Base-by-base conservation (phyloP, 2,113 vertebrate species). In the Chloebia gouldiae region DNA sequence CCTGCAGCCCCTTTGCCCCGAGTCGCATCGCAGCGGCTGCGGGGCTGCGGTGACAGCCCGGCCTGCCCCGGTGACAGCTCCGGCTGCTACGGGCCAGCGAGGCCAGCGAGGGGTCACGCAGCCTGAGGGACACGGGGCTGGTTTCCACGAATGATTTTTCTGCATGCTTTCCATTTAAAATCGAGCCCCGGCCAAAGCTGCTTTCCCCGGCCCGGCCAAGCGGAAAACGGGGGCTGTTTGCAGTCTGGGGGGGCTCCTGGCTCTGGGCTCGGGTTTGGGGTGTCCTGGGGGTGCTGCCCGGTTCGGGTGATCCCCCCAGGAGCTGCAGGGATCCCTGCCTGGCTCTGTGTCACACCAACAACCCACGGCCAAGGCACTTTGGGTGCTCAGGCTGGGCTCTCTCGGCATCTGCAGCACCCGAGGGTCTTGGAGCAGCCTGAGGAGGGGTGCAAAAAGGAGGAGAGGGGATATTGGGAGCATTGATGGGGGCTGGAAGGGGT, bases 361-460 rank as follows among this genome's bases (percentile, higher is more conserved):
- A 11, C 91, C n/a, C 3, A 0, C 1, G 12, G 63, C 33, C 4
- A 0, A 33, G 25, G 37, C 14, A 0, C n/a, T 66, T 1, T 0
- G 5, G 51, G 73, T 68, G 83, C 50, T 86, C 65, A 9, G 42
- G n/a, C 25, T 40, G 59, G 27, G 44, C 47, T 91, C 66, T 39
- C 15, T 22, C 0, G 0, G 56, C 39, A 47, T 7, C 73, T 40
- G 51, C 89, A 73, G 51, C 81, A 42, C 45, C 27, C 0, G 6
- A 14, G 47, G 68, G 6, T 69, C 12, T 33, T 9, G 15, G 37
- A 17, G 72, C 33, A 57, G 49, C 54, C 8, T 9, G 42, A 15
- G 44, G 44, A 72, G 61, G 0, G 20, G 30, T 7, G 25, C 31
- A 39, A 56, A 15, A 9, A 40, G 8, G 13, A 42, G 44, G 33